These are phyloP conservation scores for Pogona vitticeps DNA, from an alignment of 2,113 vertebrate species.

Conservation along the genomic window DNA sequence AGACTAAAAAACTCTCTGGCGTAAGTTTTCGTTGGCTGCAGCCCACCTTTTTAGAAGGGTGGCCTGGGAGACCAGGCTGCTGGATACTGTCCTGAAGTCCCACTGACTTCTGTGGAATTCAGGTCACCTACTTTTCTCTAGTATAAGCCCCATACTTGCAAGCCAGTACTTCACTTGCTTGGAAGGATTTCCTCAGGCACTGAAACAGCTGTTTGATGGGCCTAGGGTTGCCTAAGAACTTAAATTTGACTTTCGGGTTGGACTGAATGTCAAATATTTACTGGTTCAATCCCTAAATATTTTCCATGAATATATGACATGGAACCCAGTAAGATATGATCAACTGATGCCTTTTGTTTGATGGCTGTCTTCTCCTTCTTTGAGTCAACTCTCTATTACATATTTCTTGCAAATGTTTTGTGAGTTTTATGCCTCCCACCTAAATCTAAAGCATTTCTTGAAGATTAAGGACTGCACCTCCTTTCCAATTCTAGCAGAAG, in stretches of 20 bases:
- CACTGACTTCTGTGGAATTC: not conserved
- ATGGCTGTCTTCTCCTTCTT: not conserved
- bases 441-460: not conserved
- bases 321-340: not conserved
- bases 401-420: not conserved
- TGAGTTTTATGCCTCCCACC: not conserved
- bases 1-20: too few relatives aligned
- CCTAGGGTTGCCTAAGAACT: not conserved
- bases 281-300: not conserved
- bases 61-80: too few relatives aligned
- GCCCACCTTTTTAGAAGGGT: too few relatives aligned
- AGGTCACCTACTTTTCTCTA: not conserved
- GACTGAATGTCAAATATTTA: slow-evolving; percentile 15
- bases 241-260: not conserved
- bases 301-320: slow-evolving; percentile 9
- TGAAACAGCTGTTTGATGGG: not conserved
- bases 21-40: too few relatives aligned
- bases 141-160: not conserved
- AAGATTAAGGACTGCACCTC: not conserved
- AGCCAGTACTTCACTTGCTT: not conserved
- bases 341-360: not conserved
- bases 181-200: not conserved
- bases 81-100: not conserved
- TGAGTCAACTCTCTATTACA: not conserved
- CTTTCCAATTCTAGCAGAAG: too few relatives aligned